Conservation (phyloP, 2,113 vertebrate genomes). For the Pelusios castaneus region DNA sequence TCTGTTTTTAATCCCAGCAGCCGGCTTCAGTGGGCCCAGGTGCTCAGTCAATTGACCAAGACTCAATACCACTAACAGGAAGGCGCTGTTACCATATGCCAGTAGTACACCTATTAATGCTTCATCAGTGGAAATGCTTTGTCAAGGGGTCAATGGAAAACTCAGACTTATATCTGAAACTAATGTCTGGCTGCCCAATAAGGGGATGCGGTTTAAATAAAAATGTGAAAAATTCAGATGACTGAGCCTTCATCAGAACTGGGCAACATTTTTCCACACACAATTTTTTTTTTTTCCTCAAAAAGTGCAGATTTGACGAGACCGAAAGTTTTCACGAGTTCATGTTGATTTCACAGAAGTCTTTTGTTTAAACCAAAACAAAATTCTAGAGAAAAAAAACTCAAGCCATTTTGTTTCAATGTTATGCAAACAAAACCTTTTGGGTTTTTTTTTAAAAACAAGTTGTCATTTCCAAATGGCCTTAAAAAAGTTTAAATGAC, state of each 20-base stretch:
- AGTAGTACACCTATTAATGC: neutral
- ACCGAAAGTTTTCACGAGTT: neutral
- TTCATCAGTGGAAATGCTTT: neutral
- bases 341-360: neutral
- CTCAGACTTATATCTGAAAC: neutral
- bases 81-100: neutral
- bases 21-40: neutral
- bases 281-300: neutral
- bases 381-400: neutral
- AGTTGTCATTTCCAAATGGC: neutral
- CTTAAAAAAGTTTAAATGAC: neutral
- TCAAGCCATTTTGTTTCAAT: neutral
- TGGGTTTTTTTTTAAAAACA: neutral
- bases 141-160: neutral
- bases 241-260: neutral
- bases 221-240: neutral
- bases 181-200: neutral
- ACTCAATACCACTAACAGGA: neutral
- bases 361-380: neutral
- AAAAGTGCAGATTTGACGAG: neutral
- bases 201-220: neutral
- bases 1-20: neutral
- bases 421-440: fast-evolving
- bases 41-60: neutral
- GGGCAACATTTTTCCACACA: neutral